A percentile compares a stretch with the other conserved stretches of the same genome.
Conservation (phyloP, 1,140 invertebrate genomes). For the Nasonia vitripennis region DNA sequence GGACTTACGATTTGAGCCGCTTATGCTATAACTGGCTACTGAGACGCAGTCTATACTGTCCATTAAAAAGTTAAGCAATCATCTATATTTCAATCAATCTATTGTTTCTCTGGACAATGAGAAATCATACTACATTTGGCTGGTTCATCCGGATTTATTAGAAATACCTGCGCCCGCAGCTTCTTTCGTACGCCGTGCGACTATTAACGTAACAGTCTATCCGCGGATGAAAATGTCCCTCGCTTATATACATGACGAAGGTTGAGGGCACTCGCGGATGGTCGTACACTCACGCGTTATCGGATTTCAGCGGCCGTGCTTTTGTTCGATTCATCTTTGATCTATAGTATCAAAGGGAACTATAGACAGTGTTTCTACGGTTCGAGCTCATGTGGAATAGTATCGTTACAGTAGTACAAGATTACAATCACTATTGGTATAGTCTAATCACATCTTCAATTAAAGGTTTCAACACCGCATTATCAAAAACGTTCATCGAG, state of each 20-base stretch:
- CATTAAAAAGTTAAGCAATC: too few species aligned
- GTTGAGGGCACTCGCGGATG: not conserved
- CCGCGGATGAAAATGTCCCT: not conserved
- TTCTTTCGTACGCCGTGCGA: not conserved
- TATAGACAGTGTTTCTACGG: too few species aligned
- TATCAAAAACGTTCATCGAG: not conserved
- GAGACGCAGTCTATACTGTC: too few species aligned
- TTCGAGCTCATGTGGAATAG: too few species aligned
- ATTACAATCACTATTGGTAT: too few species aligned
- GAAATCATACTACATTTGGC: too few species aligned
- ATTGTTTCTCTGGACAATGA: too few species aligned
- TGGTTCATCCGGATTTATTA: too few species aligned
- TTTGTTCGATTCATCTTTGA: not conserved
- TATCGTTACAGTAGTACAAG: too few species aligned
- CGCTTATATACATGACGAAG: not conserved
- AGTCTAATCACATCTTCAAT: not conserved
- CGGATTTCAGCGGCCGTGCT: not conserved
- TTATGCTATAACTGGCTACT: too few species aligned
- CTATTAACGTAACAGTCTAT: not conserved
- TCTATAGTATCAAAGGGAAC: not conserved
- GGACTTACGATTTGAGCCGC: too few species aligned
- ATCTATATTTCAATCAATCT: too few species aligned
- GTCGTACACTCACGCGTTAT: not conserved
- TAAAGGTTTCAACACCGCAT: not conserved
- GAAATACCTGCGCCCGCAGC: not conserved